Evolutionary conservation across 30 jellyfish, hydroid and myxozoan species (phyloP), one percentile per base, ranked within the genome.

Genomic region (Hydractinia echinata): DNA sequence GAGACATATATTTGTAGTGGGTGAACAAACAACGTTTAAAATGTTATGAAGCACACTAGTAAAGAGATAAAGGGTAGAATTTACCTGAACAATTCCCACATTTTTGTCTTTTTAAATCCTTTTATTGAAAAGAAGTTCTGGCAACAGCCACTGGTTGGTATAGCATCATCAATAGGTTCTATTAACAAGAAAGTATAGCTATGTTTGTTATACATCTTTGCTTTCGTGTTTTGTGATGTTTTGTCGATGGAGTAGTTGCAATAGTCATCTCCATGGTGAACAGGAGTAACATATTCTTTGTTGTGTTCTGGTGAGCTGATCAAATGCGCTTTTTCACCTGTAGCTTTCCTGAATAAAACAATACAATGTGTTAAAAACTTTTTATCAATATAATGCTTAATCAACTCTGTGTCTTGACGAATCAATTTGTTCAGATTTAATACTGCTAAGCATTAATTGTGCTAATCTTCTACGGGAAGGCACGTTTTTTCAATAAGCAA

Each of bases 161-260:
- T 64, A 51, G 74, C 74, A 64, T 7, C 74, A 64, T n/a, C 74
- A 44, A 64, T 44, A 4, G 19, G 19, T 51, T 64, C 19, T 6
- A 51, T 1, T 64, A 30, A 30, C 44, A 30, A 30, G 44, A 30
- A 30, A 30, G 44, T 30, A 30, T 30, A 30, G 44, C 44, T 30
- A 30, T 30, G 44, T 30, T 30, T 30, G 44, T 30, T 30, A 30
- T 30, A 30, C 44, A 30, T 30, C 2, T 30, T 30, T 30, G 44
- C 44, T 30, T 30, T 30, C 44, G 44, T 30, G 1, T 30, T 30
- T 30, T 64, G 10, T 64, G 74, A 44, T 16, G 15, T 58, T 16
- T 58, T 58, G 19, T 64, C 74, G 74, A 64, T 64, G 39, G 74
- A 64, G 39, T 64, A 64, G 39, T 64, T 64, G 74, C 74, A 64